Base-by-base conservation (phyloP, 2,113 vertebrate genomes). In the Dascyllus trimaculatus region DNA sequence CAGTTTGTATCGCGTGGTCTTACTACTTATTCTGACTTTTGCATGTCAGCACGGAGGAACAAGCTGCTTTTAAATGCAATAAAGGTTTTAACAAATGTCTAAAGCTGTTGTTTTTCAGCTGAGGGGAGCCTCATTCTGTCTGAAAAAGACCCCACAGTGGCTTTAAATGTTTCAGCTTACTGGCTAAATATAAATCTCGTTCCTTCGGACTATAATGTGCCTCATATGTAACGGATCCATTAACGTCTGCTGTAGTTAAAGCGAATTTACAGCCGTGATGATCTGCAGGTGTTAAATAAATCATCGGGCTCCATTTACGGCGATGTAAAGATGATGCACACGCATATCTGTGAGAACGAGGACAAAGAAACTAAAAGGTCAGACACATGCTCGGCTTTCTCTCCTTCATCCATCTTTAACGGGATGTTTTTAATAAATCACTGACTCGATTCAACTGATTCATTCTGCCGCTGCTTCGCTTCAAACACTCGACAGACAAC, bases 231-330 rank as follows among this genome's bases (percentile, higher is more conserved):
- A 11, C 46, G 48, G 22, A 24, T 5, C 53, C 60, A 38, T 75
- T 71, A 58, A 65, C 4, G 59, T 72, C 62, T 21, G 40, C 11
- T 32, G 26, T 6, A 13, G 18, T 67, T 72, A 67, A 67, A 10
- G 35, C 8, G 24, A 7, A 46, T 17, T 19, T 52, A 45, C 14
- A 9, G 53, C 32, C 45, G 6, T 25, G 21, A 38, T 1, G n/a
- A 32, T 35, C n/a, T 54, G 46, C 60, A 29, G 5, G 1, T 35
- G 15, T 17, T 78, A 21, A 78, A 78, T 68, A 57, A 80, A 59
- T 26, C 24, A 84, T 62, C 1, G 29, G 0, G 21, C 38, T 38
- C 32, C 62, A 63, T 68, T 46, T 53, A 29, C 49, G 48, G 8
- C 38, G 60, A 77, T 58, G 72, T 68, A 63, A 29, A 62, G 11